Conservation (phyloP, 2,797 vertebrate species). For the Crocidura indochinensis region DNA sequence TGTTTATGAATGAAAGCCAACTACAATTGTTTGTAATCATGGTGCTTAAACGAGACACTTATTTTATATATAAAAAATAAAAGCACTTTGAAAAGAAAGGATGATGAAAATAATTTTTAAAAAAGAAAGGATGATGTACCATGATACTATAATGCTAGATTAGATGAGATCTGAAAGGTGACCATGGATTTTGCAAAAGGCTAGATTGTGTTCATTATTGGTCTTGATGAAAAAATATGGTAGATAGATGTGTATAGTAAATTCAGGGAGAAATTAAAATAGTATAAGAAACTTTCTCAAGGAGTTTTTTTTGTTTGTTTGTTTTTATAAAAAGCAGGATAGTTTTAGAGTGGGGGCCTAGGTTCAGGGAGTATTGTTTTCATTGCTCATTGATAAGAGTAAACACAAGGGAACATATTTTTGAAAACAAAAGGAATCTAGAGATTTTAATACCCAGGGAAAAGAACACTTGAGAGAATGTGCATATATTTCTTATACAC, state of each 20-base stretch:
- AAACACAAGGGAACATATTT: too few relatives aligned
- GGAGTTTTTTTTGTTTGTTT: not conserved
- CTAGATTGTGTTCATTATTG: not conserved
- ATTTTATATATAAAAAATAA: too few relatives aligned
- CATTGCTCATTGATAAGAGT: not conserved
- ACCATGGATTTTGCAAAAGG: not conserved
- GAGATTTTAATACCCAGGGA: too few relatives aligned
- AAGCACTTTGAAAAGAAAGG: not conserved
- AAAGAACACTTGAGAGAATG: too few relatives aligned
- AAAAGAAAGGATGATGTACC: not conserved
- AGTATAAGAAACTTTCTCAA: not conserved
- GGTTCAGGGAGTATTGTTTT: not conserved
- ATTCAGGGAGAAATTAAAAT: not conserved
- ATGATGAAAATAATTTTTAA: too few relatives aligned
- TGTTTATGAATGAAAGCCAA: too few relatives aligned
- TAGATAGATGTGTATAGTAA: not conserved
- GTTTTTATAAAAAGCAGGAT: not conserved
- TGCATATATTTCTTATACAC: too few relatives aligned
- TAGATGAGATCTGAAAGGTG: not conserved
- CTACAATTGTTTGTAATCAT: too few relatives aligned
- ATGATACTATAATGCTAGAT: not conserved
- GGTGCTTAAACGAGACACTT: too few relatives aligned
- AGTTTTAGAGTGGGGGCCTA: not conserved
- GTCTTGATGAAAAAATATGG: not conserved
- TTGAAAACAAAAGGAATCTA: not conserved